Conservation (phyloP, 2,113 vertebrate species). For the Agelaius phoeniceus region DNA sequence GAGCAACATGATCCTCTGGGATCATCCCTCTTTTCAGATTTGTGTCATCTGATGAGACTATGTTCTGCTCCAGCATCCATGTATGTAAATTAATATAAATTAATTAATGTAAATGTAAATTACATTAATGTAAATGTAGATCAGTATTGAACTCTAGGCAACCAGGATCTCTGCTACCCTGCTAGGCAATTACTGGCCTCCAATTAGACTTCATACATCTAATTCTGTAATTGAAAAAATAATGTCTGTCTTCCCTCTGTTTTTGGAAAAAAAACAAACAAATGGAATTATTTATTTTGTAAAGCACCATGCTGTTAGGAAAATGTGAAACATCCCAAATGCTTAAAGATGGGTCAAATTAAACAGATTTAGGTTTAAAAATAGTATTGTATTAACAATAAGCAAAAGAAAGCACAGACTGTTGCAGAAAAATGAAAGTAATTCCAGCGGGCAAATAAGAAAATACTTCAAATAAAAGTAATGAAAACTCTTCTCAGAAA, state of each 20-base stretch:
- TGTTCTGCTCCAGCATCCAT: not conserved
- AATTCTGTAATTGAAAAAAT: not conserved
- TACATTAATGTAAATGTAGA: not conserved
- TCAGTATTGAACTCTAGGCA: not conserved
- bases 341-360: not conserved
- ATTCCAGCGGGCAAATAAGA: not conserved
- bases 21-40: not conserved
- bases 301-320: not conserved
- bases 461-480: conserved; percentile 5
- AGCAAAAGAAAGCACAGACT: not conserved
- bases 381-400: not conserved
- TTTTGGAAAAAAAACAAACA: not conserved
- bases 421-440: not conserved
- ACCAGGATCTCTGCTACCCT: not conserved
- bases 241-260: not conserved
- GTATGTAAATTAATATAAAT: not conserved
- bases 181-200: not conserved
- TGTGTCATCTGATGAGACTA: not conserved
- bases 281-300: not conserved
- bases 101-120: not conserved
- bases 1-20: not conserved
- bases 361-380: not conserved
- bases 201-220: not conserved
- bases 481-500: not conserved
- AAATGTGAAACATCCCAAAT: not conserved